Conservation (phyloP, 2,113 vertebrate species). For the Petromus typicus region DNA sequence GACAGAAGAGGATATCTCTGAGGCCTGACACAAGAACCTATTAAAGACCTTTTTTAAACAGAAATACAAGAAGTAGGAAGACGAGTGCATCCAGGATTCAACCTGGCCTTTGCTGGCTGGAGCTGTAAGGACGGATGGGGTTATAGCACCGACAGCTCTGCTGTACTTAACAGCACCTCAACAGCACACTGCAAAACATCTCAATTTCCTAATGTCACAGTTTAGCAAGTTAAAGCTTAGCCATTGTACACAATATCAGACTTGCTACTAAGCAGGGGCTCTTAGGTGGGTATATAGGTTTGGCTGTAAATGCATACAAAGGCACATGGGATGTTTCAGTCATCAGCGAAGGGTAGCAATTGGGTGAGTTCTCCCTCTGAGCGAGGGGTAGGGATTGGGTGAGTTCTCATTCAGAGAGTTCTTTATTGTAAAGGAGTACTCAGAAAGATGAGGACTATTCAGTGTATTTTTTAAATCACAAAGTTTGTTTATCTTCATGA, state of each 20-base stretch:
- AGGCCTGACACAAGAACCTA: slow-evolving; percentile 82
- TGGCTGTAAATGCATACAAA: not conserved
- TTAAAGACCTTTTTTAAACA: slow-evolving; percentile 71
- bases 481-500: not conserved
- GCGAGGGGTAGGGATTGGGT: not conserved
- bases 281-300: not conserved
- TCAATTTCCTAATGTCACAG: not conserved
- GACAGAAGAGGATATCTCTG: slow-evolving; percentile 86
- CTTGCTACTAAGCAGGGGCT: not conserved
- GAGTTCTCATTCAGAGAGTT: not conserved
- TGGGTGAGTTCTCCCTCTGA: not conserved
- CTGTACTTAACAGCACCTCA: not conserved
- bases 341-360: not conserved
- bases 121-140: not conserved
- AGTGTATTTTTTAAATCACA: not conserved
- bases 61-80: slow-evolving; percentile 28
- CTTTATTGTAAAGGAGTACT: not conserved
- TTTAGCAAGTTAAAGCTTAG: not conserved
- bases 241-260: not conserved
- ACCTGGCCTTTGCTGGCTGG: not conserved
- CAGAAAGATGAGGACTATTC: not conserved
- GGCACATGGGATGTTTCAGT: not conserved
- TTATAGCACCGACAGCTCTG: not conserved
- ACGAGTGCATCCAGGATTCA: not conserved
- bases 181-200: not conserved